Evolutionary conservation across 2,113 vertebrate genomes (phyloP).

Genomic region (Nipponia nippon): DNA sequence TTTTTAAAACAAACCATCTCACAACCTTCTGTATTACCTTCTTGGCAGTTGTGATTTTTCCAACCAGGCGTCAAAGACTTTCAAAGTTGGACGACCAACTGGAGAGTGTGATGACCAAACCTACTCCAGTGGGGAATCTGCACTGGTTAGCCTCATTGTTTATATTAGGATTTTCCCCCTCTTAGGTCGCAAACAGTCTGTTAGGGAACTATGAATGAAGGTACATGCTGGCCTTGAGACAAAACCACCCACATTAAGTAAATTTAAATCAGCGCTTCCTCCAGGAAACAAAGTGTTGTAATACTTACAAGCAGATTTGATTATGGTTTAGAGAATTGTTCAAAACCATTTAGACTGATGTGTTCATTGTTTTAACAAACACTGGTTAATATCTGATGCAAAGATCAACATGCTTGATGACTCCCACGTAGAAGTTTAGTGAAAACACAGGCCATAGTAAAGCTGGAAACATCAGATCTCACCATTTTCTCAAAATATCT

Average conservation of each 20-base stretch:
- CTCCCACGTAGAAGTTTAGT: not conserved
- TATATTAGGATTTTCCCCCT: not conserved
- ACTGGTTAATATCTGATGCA: not conserved
- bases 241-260: conserved; percentile 29
- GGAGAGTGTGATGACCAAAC: not conserved
- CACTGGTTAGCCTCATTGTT: not conserved
- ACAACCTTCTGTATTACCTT: not conserved
- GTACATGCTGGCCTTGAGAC: conserved; percentile 16
- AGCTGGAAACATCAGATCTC: not conserved
- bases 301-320: conserved; percentile 32
- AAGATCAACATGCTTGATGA: not conserved
- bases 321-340: not conserved
- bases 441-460: not conserved
- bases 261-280: conserved; percentile 19
- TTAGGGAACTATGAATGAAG: not conserved
- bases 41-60: not conserved
- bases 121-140: not conserved
- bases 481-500: not conserved
- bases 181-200: not conserved
- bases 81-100: not conserved
- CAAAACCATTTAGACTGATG: not conserved
- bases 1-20: not conserved
- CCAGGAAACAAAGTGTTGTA: not conserved
- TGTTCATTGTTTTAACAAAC: not conserved
- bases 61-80: not conserved